Base-by-base conservation (phyloP, 2,113 vertebrate species). In the Callospermophilus lateralis region DNA sequence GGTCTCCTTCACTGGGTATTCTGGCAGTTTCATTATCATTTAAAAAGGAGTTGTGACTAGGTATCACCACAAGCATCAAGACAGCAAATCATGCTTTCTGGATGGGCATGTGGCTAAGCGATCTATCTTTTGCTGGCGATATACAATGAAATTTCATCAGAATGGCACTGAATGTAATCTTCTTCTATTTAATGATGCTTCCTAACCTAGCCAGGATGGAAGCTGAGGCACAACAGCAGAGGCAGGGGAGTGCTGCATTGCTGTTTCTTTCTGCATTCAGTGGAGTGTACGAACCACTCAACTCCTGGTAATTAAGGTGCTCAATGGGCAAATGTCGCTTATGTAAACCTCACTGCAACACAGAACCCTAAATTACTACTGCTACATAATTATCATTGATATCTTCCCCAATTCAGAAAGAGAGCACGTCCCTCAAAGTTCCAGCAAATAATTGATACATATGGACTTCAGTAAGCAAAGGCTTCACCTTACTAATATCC, bases 341-440 rank as follows among this genome's bases (percentile, higher is more conserved):
- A 70, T 32, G 84, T 70, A 87, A 96, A 48, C 19, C 70, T 87
- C 12, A 8, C 78, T 83, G 78, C 80, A 70, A 51, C 37, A 84
- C 58, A 84, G 45, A 84, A 65, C 4, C 89, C 6, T 53, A 77
- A 78, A 5, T 10, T 84, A 26, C 20, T 87, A 87, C 16, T 74
- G 13, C 39, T 93, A 91, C 88, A 86, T 77, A 67, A 89, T 22
- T 91, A 84, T 63, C 20, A 84, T n/a, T 74, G 93, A 61, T 77
- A 39, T 94, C 58, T 76, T 39, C 53, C 67, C 26, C 28, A 45
- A 73, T 67, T 73, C 22, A 89, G 39, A 53, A 48, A 45, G 55
- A 90, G 45, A 81, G 85, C 17, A 48, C 63, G 39, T 8, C 16
- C 16, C 20, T 17, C 45, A 45, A 83, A 63, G 10, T 28, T 42